Conservation (phyloP, 35 echinoderm and acorn worm genomes). For the Amphiura filiformis region DNA sequence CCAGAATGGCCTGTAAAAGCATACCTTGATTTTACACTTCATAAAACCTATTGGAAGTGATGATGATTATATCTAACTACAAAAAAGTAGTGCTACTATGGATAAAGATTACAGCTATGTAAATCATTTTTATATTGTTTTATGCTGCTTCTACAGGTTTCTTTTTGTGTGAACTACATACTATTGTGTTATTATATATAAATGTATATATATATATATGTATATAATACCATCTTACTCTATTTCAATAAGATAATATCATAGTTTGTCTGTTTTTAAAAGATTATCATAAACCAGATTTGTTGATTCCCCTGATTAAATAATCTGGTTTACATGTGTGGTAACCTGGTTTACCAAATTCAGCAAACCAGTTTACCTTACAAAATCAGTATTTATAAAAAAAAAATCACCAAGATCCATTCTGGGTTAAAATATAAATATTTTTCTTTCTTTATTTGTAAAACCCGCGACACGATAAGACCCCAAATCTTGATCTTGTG, state of each 20-base stretch:
- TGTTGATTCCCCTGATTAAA: not conserved
- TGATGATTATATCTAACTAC: not conserved
- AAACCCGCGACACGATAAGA: not conserved
- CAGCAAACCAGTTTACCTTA: not conserved
- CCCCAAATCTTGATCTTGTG: not conserved
- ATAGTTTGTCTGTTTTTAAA: not conserved
- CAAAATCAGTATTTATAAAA: not conserved
- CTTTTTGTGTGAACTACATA: not conserved
- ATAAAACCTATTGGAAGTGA: not conserved
- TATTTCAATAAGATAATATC: not conserved
- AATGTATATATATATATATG: slow-evolving; percentile 15
- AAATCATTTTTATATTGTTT: not conserved
- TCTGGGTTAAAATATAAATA: not conserved
- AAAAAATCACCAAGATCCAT: not conserved
- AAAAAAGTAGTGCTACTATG: not conserved
- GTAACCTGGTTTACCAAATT: not conserved
- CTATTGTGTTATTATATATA: not conserved
- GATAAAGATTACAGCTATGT: not conserved
- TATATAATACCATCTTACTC: not conserved
- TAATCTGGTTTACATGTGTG: not conserved
- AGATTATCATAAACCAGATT: slow-evolving; percentile 5
- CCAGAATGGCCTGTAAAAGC: not conserved
- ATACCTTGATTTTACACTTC: not conserved
- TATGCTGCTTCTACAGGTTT: not conserved
- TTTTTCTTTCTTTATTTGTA: not conserved